A percentile compares a stretch with the other conserved stretches of the same genome.
These are phyloP conservation scores for Rhagophthalmus giganteus DNA, from an alignment of 2,888 invertebrate species.

Conservation along the genomic window DNA sequence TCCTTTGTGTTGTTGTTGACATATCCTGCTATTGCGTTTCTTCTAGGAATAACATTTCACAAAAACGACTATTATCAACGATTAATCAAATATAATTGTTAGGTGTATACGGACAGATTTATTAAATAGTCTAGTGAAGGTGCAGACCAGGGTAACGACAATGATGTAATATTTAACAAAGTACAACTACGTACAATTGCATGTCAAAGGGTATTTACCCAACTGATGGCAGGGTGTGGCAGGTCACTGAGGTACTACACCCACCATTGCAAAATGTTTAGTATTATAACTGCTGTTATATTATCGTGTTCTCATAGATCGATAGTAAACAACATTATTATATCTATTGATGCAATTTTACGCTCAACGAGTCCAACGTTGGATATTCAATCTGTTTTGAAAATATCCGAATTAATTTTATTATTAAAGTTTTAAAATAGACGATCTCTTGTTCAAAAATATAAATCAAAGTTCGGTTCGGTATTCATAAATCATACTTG, in stretches of 20 bases:
- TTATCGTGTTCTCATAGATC: slow-evolving; percentile 8
- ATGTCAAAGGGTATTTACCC: slow-evolving; percentile 51
- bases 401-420: no score
- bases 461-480: no score
- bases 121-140: slow-evolving; percentile 9
- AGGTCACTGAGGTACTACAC: slow-evolving; percentile 43
- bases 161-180: slow-evolving; percentile 14
- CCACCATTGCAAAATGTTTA: slow-evolving; percentile 42
- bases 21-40: no score
- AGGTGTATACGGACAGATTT: slow-evolving; percentile 11
- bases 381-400: no score
- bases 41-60: no score
- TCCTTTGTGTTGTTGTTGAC: no score
- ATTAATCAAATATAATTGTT: no score
- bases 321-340: slow-evolving; percentile 17
- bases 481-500: not conserved
- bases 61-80: no score
- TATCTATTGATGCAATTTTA: slow-evolving; percentile 14
- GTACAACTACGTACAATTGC: slow-evolving; percentile 33
- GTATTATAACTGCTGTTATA: slow-evolving; percentile 10
- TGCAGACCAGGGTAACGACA: slow-evolving; percentile 10
- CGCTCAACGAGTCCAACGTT: no score
- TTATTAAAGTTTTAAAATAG: no score
- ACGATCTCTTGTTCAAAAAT: no score
- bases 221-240: slow-evolving; percentile 46